Base-by-base conservation (phyloP, 2,888 invertebrate species). In the Opisthograptis luteolata region DNA sequence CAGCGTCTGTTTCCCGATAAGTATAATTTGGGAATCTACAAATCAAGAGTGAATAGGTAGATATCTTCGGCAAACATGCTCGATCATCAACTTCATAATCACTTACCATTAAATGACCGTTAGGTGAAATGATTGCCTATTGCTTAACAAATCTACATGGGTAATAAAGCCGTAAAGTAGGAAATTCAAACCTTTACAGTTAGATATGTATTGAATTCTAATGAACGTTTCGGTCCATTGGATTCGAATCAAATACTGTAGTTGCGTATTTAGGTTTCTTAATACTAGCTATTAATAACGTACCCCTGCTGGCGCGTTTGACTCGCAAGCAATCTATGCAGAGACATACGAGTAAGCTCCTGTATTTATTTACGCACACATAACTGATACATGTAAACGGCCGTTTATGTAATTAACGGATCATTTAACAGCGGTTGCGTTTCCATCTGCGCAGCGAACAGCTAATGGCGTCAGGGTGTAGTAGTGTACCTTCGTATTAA, bases 371-470 rank as follows among this genome's bases (percentile, higher is more conserved):
- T 44, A 50, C 44, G 44, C 13, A 32, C 22, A 40, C 22, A 25
- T 40, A 37, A 37, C 25, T 13, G 8, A 39, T 50, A 27, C 27
- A 24, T 50, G 48, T 54, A 47, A 41, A 40, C 43, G 45, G 36
- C 36, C 47, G 35, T 39, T 56, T 51, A 37, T 46, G 32, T 46
- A 42, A 46, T 42, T 42, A 64, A 44, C 64, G 62, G 58, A 24
- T 54, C 68, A 70, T 70, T 72, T 58, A 57, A 54, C 59, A 50
- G 47, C 55, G 47, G 65, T 64, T 62, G 60, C 49, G 61, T 49
- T 66, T 62, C 64, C 63, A 55, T 58, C 43, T 43, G 32, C 49
- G 55, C 63, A 50, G 57, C 41, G 19, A 35, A 48, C 61, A 70
- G 68, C 64, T 66, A 62, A 62, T 62, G 46, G 30, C 17, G 34